Conservation (phyloP, 2,113 vertebrate species). For the Gambusia holbrooki region DNA sequence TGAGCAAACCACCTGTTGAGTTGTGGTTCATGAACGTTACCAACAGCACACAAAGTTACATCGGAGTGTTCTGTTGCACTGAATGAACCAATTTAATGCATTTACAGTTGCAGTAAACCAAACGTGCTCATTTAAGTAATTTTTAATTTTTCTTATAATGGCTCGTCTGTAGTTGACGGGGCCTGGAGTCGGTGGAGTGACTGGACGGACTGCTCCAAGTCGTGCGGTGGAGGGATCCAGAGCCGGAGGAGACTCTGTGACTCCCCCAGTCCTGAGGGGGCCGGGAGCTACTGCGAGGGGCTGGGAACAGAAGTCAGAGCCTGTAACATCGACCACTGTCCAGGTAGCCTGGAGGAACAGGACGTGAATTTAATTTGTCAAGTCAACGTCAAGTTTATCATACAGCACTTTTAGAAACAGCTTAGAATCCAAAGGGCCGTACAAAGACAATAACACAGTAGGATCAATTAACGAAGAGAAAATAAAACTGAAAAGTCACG, state of each 20-base stretch:
- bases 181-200: conserved; percentile 85
- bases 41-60: too few species aligned
- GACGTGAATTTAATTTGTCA: not conserved
- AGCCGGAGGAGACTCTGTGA: conserved; percentile 82
- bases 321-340: conserved; percentile 82
- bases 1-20: conserved; percentile 52
- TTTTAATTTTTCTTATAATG: not conserved
- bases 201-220: conserved; percentile 87
- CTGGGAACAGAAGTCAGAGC: conserved; percentile 71
- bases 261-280: conserved; percentile 78
- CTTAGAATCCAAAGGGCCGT: too few species aligned
- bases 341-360: conserved; percentile 69
- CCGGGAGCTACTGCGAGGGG: conserved; percentile 87
- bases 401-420: too few species aligned
- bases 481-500: too few species aligned
- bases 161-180: conserved; percentile 76
- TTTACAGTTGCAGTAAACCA: not conserved
- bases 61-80: not conserved
- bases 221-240: conserved; percentile 85
- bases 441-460: too few species aligned
- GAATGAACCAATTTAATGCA: not conserved
- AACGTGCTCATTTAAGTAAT: not conserved
- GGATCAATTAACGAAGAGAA: too few species aligned
- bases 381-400: too few species aligned
- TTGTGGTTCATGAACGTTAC: not conserved